Percentiles rank a stretch among this genome's conserved stretches.
Evolutionary conservation across 2,113 vertebrate species (phyloP).

Genomic region (Fulica atra): DNA sequence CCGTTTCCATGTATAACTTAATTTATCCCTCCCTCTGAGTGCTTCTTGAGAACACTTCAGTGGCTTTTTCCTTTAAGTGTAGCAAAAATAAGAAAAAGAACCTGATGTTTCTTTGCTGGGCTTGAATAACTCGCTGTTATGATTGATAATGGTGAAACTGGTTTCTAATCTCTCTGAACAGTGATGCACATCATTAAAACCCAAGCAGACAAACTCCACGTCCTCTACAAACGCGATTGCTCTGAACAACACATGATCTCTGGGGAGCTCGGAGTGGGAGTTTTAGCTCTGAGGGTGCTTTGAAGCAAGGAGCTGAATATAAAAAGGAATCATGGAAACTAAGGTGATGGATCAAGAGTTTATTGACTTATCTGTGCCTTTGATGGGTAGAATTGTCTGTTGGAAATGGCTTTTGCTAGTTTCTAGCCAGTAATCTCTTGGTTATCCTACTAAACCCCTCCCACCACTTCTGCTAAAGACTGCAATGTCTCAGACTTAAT

Average conservation of each 20-base stretch:
- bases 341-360: conserved; percentile 25
- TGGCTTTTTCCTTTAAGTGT: conserved; percentile 58
- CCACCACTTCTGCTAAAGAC: not conserved
- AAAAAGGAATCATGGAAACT: not conserved
- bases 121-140: conserved; percentile 39
- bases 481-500: not conserved
- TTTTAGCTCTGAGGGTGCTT: not conserved
- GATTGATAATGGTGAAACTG: conserved; percentile 32
- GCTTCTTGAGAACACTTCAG: conserved; percentile 48
- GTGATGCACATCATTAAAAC: conserved; percentile 23
- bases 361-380: not conserved
- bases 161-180: conserved; percentile 38
- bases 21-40: conserved; percentile 38
- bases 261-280: not conserved
- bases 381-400: not conserved
- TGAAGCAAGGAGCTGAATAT: not conserved
- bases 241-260: conserved; percentile 4
- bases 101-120: conserved; percentile 33
- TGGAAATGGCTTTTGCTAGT: not conserved
- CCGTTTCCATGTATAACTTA: conserved; percentile 52
- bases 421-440: conserved; percentile 4
- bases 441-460: not conserved
- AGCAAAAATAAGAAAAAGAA: conserved; percentile 48
- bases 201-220: not conserved
- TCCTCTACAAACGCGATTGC: not conserved